These are phyloP conservation scores for Sinosuthora webbiana DNA, from an alignment of 2,113 vertebrate genomes.

Conservation along the genomic window DNA sequence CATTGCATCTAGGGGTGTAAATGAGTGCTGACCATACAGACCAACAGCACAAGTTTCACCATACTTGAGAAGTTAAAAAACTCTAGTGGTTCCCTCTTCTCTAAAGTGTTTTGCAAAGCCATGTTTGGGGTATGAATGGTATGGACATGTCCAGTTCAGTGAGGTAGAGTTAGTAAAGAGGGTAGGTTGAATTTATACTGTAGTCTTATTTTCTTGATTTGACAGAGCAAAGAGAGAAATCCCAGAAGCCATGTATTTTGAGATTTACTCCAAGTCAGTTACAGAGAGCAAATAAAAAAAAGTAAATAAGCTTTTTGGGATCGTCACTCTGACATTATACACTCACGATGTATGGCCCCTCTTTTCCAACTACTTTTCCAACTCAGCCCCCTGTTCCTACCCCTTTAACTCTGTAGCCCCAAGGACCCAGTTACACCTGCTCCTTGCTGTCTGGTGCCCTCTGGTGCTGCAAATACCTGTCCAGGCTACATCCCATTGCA, in stretches of 20 bases:
- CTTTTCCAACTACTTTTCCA: neutral
- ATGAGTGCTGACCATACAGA: neutral
- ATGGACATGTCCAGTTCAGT: neutral
- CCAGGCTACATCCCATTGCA: neutral
- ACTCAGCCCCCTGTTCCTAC: neutral
- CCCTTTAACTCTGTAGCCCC: neutral
- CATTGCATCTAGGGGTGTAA: neutral
- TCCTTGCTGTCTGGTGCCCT: slow-evolving; percentile 41
- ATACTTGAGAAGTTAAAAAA: neutral
- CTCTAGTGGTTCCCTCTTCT: neutral
- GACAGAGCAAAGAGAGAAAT: neutral
- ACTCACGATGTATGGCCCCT: neutral
- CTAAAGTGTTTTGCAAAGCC: neutral
- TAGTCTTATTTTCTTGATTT: neutral
- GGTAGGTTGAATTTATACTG: neutral
- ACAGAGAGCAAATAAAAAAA: neutral
- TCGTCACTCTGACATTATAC: neutral
- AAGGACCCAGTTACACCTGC: neutral
- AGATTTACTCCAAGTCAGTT: neutral
- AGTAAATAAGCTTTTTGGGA: neutral
- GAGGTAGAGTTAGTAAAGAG: neutral
- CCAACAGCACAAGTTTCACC: neutral
- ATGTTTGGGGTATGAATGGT: neutral
- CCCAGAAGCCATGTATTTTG: neutral
- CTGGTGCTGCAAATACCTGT: slow-evolving; percentile 16